These are phyloP conservation scores for Gobius niger DNA, from an alignment of 2,113 vertebrate genomes.

Conservation along the genomic window DNA sequence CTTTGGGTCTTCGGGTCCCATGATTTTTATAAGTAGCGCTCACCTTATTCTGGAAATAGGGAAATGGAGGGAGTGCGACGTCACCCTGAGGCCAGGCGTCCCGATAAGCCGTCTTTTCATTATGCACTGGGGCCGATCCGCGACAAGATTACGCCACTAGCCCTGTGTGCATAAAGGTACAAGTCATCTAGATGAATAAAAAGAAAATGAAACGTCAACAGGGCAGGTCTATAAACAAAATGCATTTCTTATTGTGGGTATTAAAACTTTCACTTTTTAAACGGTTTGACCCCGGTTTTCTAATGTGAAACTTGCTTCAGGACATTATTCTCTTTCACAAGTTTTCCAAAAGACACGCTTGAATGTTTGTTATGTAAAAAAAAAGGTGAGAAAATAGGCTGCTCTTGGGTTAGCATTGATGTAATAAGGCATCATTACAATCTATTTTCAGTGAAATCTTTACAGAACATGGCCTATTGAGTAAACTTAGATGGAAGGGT, in stretches of 20 bases:
- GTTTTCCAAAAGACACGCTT: slow-evolving; percentile 9
- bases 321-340: slow-evolving; percentile 1
- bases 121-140: slow-evolving; percentile 71
- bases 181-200: slow-evolving; percentile 68
- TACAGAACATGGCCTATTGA: background rate
- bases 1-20: slow-evolving; percentile 61
- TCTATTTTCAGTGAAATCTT: background rate
- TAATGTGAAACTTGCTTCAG: slow-evolving; percentile 1
- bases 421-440: background rate
- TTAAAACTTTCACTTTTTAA: slow-evolving; percentile 51
- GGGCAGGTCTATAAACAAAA: slow-evolving; percentile 44
- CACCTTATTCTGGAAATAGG: slow-evolving; percentile 50
- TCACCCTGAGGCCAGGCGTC: slow-evolving; percentile 68
- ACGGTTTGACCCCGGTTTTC: slow-evolving; percentile 10
- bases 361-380: background rate
- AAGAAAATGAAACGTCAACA: slow-evolving; percentile 36
- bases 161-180: slow-evolving; percentile 63
- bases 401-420: background rate
- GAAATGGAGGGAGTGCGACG: slow-evolving; percentile 69
- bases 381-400: background rate
- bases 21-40: slow-evolving; percentile 63
- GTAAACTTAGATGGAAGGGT: too few species aligned
- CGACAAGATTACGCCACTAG: slow-evolving; percentile 59
- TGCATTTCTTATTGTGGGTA: slow-evolving; percentile 50
- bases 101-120: slow-evolving; percentile 74